phyloP scores from a whole-genome alignment of 2,797 vertebrate genomes.

The Vespertilio murinus region DNA sequence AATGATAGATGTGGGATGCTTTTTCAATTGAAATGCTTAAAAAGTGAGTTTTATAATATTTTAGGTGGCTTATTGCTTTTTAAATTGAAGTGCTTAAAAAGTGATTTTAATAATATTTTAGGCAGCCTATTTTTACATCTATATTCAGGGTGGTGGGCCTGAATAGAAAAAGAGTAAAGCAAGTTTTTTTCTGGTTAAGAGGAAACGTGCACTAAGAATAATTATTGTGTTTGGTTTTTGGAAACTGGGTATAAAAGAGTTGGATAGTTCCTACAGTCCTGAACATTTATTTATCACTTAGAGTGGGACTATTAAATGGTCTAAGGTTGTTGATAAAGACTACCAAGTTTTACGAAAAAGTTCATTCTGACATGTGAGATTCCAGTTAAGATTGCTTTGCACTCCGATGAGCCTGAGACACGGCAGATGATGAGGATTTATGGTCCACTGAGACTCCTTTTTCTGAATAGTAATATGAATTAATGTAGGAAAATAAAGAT shows the following conservation, averaged over 20 bases:
- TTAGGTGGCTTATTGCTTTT: background rate
- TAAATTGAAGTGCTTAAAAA: conserved; percentile 19
- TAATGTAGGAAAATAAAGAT: background rate
- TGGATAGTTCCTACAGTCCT: background rate
- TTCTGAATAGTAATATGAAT: background rate
- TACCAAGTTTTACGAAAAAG: background rate
- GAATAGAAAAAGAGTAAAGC: background rate
- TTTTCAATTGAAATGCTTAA: background rate
- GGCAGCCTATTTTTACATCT: background rate
- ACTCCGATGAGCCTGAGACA: background rate
- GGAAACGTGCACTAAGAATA: background rate
- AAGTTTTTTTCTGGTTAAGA: background rate
- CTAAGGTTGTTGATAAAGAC: background rate
- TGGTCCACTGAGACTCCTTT: background rate
- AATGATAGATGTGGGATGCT: background rate
- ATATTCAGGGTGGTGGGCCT: background rate
- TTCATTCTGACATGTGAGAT: background rate
- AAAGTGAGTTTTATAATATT: background rate
- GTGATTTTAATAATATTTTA: conserved; percentile 20
- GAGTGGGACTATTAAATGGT: background rate
- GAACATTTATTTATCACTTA: background rate
- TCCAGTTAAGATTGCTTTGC: background rate
- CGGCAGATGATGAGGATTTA: background rate
- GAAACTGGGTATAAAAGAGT: background rate
- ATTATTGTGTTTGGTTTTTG: background rate